Evolutionary conservation across 2,113 vertebrate species (phyloP).

Genomic region (Tachycineta bicolor): DNA sequence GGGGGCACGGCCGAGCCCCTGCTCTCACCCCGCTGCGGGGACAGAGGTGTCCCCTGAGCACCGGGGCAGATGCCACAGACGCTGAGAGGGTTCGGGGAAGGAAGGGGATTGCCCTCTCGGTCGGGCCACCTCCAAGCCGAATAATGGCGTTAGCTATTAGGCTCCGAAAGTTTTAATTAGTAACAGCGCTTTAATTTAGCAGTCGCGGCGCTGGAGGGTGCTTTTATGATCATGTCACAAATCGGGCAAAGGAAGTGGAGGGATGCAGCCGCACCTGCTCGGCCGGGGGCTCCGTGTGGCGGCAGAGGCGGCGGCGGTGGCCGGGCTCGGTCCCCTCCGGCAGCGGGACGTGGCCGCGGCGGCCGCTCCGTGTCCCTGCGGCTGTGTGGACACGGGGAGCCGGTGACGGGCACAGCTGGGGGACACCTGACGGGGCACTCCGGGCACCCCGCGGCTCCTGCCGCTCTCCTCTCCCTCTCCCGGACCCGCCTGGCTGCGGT

Average conservation of each 20-base stretch:
- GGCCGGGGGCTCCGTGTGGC: not conserved
- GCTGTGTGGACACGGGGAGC: not conserved
- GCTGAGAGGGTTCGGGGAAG: rapidly evolving
- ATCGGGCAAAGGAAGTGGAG: not conserved
- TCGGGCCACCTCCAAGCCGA: not conserved
- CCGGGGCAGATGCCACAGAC: rapidly evolving
- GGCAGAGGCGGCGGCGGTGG: not conserved
- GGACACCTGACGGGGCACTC: not conserved
- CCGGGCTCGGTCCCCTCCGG: not conserved
- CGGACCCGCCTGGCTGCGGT: not conserved
- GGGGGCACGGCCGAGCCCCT: not conserved
- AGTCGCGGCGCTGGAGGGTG: not conserved
- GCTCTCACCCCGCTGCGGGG: not conserved
- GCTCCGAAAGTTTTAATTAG: not conserved
- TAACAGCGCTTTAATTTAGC: not conserved
- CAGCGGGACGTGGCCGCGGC: not conserved
- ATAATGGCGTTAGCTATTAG: not conserved
- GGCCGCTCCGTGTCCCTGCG: not conserved
- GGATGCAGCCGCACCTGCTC: not conserved
- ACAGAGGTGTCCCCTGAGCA: not conserved
- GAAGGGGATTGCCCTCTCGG: rapidly evolving
- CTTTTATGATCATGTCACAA: not conserved
- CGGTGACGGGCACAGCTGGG: not conserved
- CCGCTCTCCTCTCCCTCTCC: rapidly evolving
- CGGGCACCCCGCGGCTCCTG: not conserved